Evolutionary conservation across 2,113 vertebrate genomes (phyloP).

Genomic region (Vicugna pacos): DNA sequence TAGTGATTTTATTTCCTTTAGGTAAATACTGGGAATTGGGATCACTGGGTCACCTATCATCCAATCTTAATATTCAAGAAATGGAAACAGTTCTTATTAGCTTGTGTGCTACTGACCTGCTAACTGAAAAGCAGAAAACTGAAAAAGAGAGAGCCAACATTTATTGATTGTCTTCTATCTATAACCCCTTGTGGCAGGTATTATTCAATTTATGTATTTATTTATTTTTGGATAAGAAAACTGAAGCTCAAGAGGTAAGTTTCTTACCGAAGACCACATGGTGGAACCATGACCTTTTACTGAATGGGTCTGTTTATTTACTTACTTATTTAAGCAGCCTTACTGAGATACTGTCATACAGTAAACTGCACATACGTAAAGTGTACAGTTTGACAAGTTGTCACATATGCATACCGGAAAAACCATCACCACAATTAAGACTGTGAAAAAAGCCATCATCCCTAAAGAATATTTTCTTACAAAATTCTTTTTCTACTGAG

Average conservation of each 20-base stretch:
- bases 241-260: background rate
- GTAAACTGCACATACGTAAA: background rate
- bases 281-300: background rate
- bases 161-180: background rate
- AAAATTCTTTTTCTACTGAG: constrained; percentile 91
- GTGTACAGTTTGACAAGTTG: background rate
- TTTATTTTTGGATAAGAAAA: background rate
- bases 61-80: background rate
- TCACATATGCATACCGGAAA: background rate
- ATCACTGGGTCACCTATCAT: background rate
- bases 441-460: background rate
- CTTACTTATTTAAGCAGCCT: background rate
- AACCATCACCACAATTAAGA: background rate
- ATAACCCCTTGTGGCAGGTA: background rate
- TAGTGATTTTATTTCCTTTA: background rate
- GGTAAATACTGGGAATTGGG: background rate
- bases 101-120: background rate
- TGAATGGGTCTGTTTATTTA: background rate
- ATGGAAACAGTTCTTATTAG: background rate
- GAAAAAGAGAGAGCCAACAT: background rate
- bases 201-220: background rate
- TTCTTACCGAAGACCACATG: background rate
- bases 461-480: constrained; percentile 86
- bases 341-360: background rate
- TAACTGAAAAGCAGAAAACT: background rate